phyloP scores from a whole-genome alignment of 1,140 invertebrate species.

The Asobara japonica region DNA sequence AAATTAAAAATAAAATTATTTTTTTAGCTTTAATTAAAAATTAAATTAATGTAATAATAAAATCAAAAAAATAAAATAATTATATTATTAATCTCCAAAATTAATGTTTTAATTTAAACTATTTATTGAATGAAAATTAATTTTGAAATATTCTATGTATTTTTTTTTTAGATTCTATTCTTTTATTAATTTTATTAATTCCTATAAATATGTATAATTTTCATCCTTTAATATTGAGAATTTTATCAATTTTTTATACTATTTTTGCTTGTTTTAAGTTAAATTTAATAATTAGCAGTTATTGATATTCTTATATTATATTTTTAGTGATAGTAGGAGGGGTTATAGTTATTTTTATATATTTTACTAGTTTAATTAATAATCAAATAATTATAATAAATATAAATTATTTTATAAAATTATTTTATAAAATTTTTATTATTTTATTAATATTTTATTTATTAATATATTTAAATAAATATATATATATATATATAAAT shows the following conservation, averaged over 20 bases:
- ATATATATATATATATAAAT: not conserved
- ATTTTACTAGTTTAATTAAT: slow-evolving; percentile 68
- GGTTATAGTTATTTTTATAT: slow-evolving; percentile 69
- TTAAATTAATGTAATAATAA: too few relatives aligned
- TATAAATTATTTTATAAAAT: slow-evolving; percentile 13
- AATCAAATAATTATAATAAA: slow-evolving; percentile 15
- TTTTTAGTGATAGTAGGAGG: slow-evolving; percentile 69
- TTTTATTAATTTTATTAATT: too few relatives aligned
- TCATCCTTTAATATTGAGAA: slow-evolving; percentile 65
- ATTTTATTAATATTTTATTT: not conserved
- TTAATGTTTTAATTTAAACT: too few relatives aligned
- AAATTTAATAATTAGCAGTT: slow-evolving; percentile 53
- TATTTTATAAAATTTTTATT: slow-evolving; percentile 22
- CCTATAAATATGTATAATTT: slow-evolving; percentile 47
- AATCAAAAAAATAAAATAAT: too few relatives aligned
- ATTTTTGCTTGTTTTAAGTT: slow-evolving; percentile 56
- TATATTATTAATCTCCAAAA: too few relatives aligned
- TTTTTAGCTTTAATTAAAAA: too few relatives aligned
- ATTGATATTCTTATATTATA: slow-evolving; percentile 64
- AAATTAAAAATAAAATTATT: too few relatives aligned
- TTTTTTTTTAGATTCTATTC: too few relatives aligned
- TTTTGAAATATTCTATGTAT: too few relatives aligned
- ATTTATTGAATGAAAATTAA: too few relatives aligned
- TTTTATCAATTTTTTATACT: slow-evolving; percentile 65
- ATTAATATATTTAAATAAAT: not conserved